phyloP scores from a whole-genome alignment of 2,888 invertebrate species.

The Chaitophorus viminalis region DNA sequence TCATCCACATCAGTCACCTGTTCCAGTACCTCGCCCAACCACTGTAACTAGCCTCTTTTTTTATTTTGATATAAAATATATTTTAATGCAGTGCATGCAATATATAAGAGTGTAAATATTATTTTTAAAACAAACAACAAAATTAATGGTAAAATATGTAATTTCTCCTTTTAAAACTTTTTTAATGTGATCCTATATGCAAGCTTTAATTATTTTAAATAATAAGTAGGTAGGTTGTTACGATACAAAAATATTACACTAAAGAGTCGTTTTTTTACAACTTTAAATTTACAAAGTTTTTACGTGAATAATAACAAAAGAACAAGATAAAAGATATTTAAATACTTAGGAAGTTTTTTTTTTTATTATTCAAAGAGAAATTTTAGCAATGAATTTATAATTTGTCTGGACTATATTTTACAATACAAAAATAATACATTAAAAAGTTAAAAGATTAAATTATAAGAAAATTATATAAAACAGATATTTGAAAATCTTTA shows the following conservation, averaged over 20 bases:
- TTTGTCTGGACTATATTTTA: background rate
- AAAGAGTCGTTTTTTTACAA: background rate
- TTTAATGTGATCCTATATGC: background rate
- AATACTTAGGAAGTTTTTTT: background rate
- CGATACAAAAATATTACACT: background rate
- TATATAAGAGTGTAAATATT: background rate
- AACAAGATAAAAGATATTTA: background rate
- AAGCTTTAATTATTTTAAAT: background rate
- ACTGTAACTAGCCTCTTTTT: no score
- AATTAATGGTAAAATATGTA: background rate
- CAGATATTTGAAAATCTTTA: no score
- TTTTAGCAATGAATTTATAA: background rate
- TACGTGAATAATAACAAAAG: background rate
- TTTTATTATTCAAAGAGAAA: background rate
- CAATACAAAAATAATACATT: background rate
- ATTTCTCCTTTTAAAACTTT: background rate
- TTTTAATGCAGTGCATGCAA: no score
- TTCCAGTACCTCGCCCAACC: no score
- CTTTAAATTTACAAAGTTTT: background rate
- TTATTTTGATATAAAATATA: no score
- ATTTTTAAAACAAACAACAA: background rate
- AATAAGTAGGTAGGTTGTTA: background rate
- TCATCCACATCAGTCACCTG: no score
- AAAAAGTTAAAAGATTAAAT: background rate
- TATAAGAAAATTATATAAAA: no score